These are phyloP conservation scores for Chrysogorgia sp. DNA, from an alignment of 92 coral and sea anemone species.

Conservation along the genomic window DNA sequence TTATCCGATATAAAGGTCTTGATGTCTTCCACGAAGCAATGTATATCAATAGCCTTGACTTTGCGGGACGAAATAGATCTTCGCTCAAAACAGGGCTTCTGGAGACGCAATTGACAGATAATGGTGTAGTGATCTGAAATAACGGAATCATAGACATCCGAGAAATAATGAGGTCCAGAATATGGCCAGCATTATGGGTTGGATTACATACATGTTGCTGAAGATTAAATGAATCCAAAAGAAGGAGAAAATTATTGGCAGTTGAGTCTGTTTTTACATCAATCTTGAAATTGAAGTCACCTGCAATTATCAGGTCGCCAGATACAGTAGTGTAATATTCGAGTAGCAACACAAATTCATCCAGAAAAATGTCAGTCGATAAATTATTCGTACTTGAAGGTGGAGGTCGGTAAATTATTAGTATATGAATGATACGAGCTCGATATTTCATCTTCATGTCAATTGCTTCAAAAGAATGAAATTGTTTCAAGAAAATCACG, in stretches of 20 bases:
- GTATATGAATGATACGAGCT: neutral
- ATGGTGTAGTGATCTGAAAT: slow-evolving; percentile 10
- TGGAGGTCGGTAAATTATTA: neutral
- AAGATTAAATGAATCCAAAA: neutral
- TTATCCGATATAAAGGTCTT: too few species aligned
- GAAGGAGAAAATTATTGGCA: neutral
- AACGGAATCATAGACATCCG: neutral
- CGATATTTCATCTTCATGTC: neutral
- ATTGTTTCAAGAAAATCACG: too few species aligned
- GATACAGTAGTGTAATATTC: neutral
- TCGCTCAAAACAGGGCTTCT: too few species aligned
- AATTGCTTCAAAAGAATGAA: neutral
- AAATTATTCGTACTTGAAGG: neutral
- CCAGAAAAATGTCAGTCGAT: neutral
- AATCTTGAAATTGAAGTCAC: neutral
- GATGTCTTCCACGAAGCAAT: neutral
- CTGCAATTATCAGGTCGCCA: slow-evolving; percentile 1
- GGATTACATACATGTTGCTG: neutral
- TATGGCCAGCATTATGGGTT: neutral
- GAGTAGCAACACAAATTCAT: slow-evolving; percentile 3
- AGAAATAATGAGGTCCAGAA: slow-evolving; percentile 5
- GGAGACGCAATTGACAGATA: neutral
- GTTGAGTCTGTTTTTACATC: neutral
- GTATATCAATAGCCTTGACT: too few species aligned
- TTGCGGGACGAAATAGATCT: too few species aligned